These are phyloP conservation scores for Nymphalis urticae DNA, from an alignment of 2,888 invertebrate species.

Conservation along the genomic window DNA sequence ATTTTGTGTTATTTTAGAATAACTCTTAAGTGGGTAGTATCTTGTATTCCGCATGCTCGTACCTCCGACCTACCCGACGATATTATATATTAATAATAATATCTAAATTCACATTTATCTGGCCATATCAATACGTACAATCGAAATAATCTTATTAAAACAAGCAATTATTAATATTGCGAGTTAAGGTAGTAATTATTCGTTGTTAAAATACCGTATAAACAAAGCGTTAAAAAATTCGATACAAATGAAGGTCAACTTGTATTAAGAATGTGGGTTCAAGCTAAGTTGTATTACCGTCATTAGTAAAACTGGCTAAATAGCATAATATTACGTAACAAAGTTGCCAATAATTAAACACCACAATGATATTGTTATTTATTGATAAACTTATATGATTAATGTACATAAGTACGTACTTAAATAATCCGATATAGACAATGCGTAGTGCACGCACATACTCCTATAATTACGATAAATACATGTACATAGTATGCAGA, in stretches of 20 bases:
- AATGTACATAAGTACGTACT: too few relatives aligned
- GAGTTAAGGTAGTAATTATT: constrained; percentile 8
- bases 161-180: background rate
- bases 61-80: too few relatives aligned
- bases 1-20: background rate
- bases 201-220: background rate
- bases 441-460: too few relatives aligned
- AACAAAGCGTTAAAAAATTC: constrained; percentile 9
- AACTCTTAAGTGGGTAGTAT: background rate
- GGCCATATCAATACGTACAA: too few relatives aligned
- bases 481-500: too few relatives aligned
- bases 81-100: too few relatives aligned
- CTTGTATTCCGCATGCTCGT: background rate
- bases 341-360: background rate
- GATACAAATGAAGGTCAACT: constrained; percentile 52
- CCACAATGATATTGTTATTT: too few relatives aligned
- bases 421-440: too few relatives aligned
- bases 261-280: constrained; percentile 53
- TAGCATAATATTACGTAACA: background rate
- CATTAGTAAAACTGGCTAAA: constrained; percentile 2
- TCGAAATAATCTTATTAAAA: too few relatives aligned
- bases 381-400: too few relatives aligned
- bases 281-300: constrained; percentile 32
- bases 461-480: too few relatives aligned
- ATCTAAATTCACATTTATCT: too few relatives aligned